These are phyloP conservation scores for Rotaria macrura DNA, from an alignment of 2,888 invertebrate genomes.

Conservation along the genomic window DNA sequence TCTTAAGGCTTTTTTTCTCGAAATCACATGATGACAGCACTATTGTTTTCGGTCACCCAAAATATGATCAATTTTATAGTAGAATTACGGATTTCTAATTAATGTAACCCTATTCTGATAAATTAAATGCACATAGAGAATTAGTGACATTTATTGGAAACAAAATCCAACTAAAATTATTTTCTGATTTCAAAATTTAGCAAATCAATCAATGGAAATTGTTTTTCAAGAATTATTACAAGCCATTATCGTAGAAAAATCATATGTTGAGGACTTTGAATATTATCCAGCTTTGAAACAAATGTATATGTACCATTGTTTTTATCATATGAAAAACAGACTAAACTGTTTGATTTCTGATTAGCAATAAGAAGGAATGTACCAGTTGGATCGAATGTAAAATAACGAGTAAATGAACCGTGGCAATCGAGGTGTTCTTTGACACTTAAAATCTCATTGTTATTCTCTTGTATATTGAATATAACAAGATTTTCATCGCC, in stretches of 20 bases:
- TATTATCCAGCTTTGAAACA: neutral
- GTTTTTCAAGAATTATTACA: no score
- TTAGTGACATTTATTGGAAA: no score
- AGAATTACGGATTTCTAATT: no score
- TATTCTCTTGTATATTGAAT: neutral
- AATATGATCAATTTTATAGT: no score
- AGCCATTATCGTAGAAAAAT: neutral
- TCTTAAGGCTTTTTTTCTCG: no score
- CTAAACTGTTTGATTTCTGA: conserved; percentile 11
- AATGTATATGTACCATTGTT: neutral
- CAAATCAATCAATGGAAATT: no score
- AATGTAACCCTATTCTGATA: no score
- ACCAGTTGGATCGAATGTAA: neutral
- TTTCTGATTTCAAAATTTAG: no score
- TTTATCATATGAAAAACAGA: neutral
- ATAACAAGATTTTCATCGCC: neutral
- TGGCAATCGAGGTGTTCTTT: conserved; percentile 6
- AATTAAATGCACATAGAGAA: no score
- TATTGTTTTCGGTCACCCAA: no score
- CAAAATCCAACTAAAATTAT: no score
- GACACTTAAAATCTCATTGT: neutral
- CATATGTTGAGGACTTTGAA: neutral
- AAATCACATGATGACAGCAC: no score
- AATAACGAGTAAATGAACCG: neutral
- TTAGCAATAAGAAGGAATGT: neutral